These are phyloP conservation scores for Orthonyx spaldingii DNA, from an alignment of 2,113 vertebrate genomes.

Conservation along the genomic window DNA sequence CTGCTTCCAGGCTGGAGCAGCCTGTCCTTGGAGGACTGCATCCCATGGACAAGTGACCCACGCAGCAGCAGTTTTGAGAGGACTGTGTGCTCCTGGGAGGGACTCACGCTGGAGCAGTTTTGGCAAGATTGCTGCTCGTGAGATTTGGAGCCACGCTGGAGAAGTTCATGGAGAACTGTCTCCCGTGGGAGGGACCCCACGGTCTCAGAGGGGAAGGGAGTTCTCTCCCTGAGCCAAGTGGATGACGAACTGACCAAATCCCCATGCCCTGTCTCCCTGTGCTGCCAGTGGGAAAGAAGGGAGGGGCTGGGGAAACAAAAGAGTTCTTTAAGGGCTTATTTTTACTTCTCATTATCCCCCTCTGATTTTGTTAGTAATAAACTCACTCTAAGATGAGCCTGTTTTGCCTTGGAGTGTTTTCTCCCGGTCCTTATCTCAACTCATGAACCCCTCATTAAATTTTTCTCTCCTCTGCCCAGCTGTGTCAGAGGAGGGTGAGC, in stretches of 20 bases:
- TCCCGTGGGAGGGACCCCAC: fast-evolving
- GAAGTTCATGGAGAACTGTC: fast-evolving
- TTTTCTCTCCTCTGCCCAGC: not conserved
- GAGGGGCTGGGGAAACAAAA: fast-evolving
- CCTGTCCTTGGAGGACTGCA: not conserved
- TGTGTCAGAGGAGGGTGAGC: not conserved
- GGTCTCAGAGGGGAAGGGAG: not conserved
- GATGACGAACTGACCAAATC: not conserved
- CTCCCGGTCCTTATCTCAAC: not conserved
- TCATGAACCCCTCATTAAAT: not conserved
- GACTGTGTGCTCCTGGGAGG: fast-evolving
- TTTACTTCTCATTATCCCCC: not conserved
- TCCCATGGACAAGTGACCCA: fast-evolving
- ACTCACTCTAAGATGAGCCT: not conserved
- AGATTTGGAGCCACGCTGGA: fast-evolving
- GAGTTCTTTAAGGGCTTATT: not conserved
- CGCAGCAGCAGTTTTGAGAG: fast-evolving
- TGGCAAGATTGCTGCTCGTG: fast-evolving
- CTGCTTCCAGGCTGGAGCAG: not conserved
- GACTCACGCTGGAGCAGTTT: fast-evolving
- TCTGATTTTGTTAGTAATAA: not conserved
- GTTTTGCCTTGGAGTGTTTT: not conserved
- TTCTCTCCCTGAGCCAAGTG: fast-evolving
- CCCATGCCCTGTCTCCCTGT: fast-evolving
- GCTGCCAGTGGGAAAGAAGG: fast-evolving